Base-by-base conservation (phyloP, 2,888 invertebrate species). In the Adelognathus sp. region DNA sequence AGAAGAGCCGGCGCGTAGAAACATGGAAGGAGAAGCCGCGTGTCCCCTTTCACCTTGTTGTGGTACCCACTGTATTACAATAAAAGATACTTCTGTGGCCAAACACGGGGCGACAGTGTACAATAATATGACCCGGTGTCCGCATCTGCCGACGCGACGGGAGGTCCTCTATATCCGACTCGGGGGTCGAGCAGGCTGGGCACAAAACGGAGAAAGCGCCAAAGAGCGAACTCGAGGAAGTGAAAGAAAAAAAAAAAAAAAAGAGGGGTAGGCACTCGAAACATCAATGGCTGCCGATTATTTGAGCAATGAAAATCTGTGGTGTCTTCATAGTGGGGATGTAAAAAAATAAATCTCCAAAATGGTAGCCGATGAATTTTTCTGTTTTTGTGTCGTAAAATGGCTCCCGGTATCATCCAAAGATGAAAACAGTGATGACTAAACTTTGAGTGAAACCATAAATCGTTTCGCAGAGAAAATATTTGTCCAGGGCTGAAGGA, bases 51-150 rank as follows among this genome's bases (percentile, higher is more conserved):
- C 85, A 86, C 74, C 60, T 70, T 69, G 61, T 70, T 50, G 36
- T 27, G n/a, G 54, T 41, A 56, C 61, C 60, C 36, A 58, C 73
- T 67, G 39, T 70, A 85, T 86, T 82, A 88, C 86, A 88, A 88
- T 87, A 84, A 88, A 88, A 87, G 87, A 90, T 88, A 89, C 89
- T 90, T 89, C 86, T 90, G 90, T 87, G 90, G 90, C 88, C 86
- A 90, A 90, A 89, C 90, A 90, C 82, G 81, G 76, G 80, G 73
- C 85, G 81, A 86, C 84, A 80, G 85, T 85, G 79, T 85, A 66
- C 77, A 86, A 81, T 85, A 82, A 82, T 85, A 86, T 86, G n/a
- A 85, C 86, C 83, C 86, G 85, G 86, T 86, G 88, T 86, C 86
- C 84, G 85, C 90, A 90, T 90, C 90, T 90, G 90, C 88, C 84